Percentiles rank a stretch among this genome's conserved stretches.
Conservation (phyloP, 2,113 vertebrate species). For the Erythrolamprus reginae region DNA sequence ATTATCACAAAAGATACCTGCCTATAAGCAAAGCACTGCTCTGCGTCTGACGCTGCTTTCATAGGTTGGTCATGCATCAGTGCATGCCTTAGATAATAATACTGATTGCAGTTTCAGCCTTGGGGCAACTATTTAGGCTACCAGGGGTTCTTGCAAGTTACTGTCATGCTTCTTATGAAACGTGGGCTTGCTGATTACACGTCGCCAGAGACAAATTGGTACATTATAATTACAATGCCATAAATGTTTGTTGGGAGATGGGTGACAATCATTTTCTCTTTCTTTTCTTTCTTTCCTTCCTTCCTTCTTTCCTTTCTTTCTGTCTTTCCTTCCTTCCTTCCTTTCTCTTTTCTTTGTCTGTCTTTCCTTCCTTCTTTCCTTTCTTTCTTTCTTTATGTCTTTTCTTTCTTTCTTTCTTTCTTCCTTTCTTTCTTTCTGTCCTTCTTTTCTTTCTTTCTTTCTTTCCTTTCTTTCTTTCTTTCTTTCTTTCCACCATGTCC, state of each 20-base stretch:
- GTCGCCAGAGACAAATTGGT: background rate
- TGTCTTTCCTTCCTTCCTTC: no score
- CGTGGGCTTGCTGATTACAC: background rate
- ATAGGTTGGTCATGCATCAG: background rate
- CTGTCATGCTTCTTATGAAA: background rate
- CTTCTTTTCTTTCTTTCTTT: no score
- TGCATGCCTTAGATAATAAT: background rate
- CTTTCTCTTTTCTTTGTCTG: no score
- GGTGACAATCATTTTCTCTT: background rate
- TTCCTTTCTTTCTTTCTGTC: no score
- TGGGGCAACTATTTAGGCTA: no score
- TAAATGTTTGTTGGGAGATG: background rate
- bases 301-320: no score
- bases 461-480: no score
- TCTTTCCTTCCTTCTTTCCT: no score
- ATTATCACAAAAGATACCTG: background rate
- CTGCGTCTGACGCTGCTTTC: background rate
- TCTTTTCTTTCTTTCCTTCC: background rate
- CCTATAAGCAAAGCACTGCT: background rate
- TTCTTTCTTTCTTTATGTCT: no score
- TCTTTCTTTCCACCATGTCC: background rate
- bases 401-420: no score
- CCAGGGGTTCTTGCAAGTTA: background rate
- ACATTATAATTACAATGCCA: background rate
- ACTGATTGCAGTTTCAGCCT: background rate